These are phyloP conservation scores for Hypena proboscidalis DNA, from an alignment of 2,888 invertebrate genomes.

Conservation along the genomic window DNA sequence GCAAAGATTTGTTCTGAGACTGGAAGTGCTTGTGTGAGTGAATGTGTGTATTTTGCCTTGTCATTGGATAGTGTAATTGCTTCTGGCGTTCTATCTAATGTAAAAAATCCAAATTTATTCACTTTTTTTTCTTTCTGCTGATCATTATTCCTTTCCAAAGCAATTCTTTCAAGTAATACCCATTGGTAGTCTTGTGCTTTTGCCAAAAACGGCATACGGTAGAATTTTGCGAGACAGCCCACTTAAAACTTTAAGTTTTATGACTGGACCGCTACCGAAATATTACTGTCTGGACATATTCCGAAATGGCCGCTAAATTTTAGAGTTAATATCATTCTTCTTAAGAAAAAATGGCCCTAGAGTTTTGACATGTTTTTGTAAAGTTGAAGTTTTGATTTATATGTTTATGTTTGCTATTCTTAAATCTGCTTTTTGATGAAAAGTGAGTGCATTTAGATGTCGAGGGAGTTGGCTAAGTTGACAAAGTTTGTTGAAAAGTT, in stretches of 20 bases:
- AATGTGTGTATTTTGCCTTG: too few species aligned
- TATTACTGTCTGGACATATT: constrained; percentile 15
- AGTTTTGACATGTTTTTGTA: background rate
- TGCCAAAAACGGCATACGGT: constrained; percentile 34
- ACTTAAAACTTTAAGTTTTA: constrained; percentile 44
- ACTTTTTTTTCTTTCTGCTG: background rate
- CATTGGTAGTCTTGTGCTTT: constrained; percentile 26
- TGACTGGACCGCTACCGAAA: constrained; percentile 20
- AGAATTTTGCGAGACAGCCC: constrained; percentile 23
- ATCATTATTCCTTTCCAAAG: constrained; percentile 14
- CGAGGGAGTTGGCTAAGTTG: too few species aligned
- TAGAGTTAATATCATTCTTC: background rate
- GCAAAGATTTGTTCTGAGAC: too few species aligned
- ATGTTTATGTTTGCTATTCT: too few species aligned
- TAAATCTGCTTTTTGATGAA: too few species aligned
- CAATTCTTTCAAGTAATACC: constrained; percentile 24
- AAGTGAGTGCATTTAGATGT: too few species aligned
- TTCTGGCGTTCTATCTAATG: too few species aligned
- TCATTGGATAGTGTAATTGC: too few species aligned
- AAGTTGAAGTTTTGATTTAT: background rate
- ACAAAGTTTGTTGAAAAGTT: too few species aligned
- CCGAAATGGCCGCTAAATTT: constrained; percentile 5
- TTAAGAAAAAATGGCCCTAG: background rate
- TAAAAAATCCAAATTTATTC: too few species aligned
- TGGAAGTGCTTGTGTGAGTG: too few species aligned